Base-by-base conservation (phyloP, 2,888 invertebrate genomes). In the Synergus laeviventris region DNA sequence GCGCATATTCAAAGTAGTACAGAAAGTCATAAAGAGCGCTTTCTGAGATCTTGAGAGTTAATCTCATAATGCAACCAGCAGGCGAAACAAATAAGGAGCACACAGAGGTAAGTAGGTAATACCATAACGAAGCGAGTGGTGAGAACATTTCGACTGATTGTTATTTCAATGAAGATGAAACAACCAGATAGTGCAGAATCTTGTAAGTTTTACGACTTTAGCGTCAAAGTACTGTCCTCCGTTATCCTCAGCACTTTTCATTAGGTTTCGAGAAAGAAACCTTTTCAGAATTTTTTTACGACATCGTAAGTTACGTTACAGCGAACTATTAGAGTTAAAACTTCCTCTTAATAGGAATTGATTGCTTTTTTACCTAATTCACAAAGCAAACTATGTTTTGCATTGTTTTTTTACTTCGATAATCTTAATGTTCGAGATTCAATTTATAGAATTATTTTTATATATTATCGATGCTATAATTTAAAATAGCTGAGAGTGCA, bases 61-160 rank as follows among this genome's bases (percentile, higher is more conserved):
- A 84, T 82, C 81, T 83, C 79, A 81, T 84, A 84, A 83, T 82
- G 84, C 82, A 79, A 80, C 60, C 60, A 49, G 78, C 74, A 74
- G 75, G 76, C 76, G 73, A 82, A 78, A 81, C 80, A 81, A 82
- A 81, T 79, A 79, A 79, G 78, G 76, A 80, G 59, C 74, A 79
- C 59, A 18, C 36, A 42, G 39, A 74, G 45, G 45, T 66, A 78
- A 73, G 74, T 61, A 75, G 74, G 74, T 59, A 42, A 54, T 77
- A 77, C 74, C 75, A 74, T 77, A 76, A 76, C 79, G 64, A 81
- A 76, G 75, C 76, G 80, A 78, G 80, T 75, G 76, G 77, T 77
- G 77, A 80, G 75, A 78, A 80, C 78, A 79, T 81, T 78, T 79
- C 78, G 42, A 75, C 76, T 77, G 75, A 81, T 82, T 81, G 82